phyloP scores from a whole-genome alignment of 2,797 vertebrate species.

The Masticophis lateralis region DNA sequence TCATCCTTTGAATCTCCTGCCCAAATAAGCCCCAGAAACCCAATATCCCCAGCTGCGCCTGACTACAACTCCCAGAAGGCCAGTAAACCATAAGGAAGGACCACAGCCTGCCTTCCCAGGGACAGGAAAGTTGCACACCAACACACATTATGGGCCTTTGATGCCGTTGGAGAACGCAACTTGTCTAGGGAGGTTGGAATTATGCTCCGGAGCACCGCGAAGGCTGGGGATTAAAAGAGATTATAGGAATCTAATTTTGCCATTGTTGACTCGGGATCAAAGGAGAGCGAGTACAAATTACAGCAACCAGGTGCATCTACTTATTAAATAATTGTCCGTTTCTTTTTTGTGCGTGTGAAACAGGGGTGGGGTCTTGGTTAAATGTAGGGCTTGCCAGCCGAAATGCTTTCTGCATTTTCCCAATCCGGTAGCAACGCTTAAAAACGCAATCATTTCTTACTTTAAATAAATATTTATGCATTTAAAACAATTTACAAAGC shows the following conservation, averaged over 20 bases:
- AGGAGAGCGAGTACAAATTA: not conserved
- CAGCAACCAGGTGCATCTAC: not conserved
- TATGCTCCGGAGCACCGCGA: not conserved
- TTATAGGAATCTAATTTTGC: too few species aligned
- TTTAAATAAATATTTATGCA: not conserved
- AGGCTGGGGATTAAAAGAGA: not conserved
- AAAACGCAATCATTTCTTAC: not conserved
- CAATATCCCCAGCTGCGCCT: not conserved
- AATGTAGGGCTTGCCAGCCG: rapidly evolving
- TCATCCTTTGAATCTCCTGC: too few species aligned
- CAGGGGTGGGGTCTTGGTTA: not conserved
- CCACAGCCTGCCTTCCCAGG: not conserved
- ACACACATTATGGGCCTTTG: not conserved
- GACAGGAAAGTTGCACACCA: not conserved
- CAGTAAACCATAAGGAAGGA: not conserved
- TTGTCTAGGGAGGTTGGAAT: not conserved
- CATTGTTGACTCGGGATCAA: not conserved
- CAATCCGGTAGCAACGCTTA: not conserved
- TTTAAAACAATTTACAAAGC: not conserved
- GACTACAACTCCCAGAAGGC: not conserved
- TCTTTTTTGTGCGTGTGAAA: not conserved
- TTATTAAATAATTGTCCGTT: not conserved
- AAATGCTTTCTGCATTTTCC: not conserved
- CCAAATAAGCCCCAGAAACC: not conserved
- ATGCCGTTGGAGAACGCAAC: not conserved